Conservation (phyloP, 2,888 invertebrate species). For the Drosophila tanythrix region DNA sequence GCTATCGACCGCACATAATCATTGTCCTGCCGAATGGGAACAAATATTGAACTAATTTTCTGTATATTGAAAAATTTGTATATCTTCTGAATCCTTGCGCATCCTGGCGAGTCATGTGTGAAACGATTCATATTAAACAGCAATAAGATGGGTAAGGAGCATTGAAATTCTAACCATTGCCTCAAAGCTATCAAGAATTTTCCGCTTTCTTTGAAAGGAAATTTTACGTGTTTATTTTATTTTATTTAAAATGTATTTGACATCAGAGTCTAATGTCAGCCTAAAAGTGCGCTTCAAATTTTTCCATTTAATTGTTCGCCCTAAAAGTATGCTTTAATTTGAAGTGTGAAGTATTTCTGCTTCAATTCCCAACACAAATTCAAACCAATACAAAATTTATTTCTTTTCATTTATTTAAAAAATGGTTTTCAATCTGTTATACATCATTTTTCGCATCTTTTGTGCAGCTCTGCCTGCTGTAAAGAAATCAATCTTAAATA, state of each 20-base stretch:
- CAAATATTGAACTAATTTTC: neutral
- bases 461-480: neutral
- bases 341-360: neutral
- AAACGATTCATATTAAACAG: neutral
- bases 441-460: neutral
- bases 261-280: rapidly evolving
- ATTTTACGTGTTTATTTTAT: too few relatives aligned
- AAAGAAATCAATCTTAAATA: neutral
- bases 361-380: neutral
- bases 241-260: neutral
- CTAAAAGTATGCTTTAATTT: neutral
- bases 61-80: neutral
- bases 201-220: neutral
- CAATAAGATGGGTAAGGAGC: neutral
- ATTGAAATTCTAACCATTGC: neutral
- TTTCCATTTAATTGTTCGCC: neutral
- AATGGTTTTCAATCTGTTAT: neutral
- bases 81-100: neutral
- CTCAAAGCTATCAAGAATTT: neutral
- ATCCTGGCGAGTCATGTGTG: neutral
- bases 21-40: neutral
- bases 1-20: neutral
- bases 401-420: neutral
- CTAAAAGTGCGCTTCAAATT: too few relatives aligned
- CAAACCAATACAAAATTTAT: neutral